These are phyloP conservation scores for Mus musculus DNA, from an alignment of 2,113 vertebrate species.

Conservation along the genomic window GRCm39 chrX:61500001-61500500, in stretches of 20 bases:
- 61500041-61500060: not conserved
- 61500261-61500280: not conserved
- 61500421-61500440: not conserved
- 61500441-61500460: not conserved
- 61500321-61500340: not conserved
- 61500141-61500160: too few species aligned
- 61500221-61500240: not conserved
- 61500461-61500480: not conserved
- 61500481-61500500: not conserved
- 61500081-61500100: not conserved
- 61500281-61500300: not conserved
- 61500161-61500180: not conserved
- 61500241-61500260: not conserved
- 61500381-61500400: not conserved
- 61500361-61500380: not conserved
- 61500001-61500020: not conserved
- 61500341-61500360: not conserved
- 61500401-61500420: not conserved
- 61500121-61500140: not conserved
- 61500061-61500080: not conserved
- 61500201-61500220: not conserved
- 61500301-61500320: not conserved
- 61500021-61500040: not conserved
- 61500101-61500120: not conserved
- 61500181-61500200: not conserved